Base-by-base conservation (phyloP, 1,140 invertebrate genomes). In the Gryllus bimaculatus region DNA sequence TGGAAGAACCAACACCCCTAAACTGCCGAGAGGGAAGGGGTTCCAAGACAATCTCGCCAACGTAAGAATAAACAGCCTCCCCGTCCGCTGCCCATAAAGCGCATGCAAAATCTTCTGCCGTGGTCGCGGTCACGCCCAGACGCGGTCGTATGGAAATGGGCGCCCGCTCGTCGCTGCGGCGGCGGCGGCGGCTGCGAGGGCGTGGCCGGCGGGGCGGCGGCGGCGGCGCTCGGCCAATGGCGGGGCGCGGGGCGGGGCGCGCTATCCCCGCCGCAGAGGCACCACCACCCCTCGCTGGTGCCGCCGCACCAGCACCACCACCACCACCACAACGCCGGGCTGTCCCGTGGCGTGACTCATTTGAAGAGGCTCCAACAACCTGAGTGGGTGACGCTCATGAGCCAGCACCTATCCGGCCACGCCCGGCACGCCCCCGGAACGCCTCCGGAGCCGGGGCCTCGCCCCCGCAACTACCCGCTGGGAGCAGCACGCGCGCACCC, bases 351-450 rank as follows among this genome's bases (percentile, higher is more conserved):
- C 20, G 77, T 79, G 26, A n/a, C 78, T 79, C 21, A 80, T n/a
- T n/a, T 82, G 74, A 80, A 79, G 73, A 75, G n/a, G 73, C 48
- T 74, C n/a, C 47, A 74, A 54, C 76, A 81, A 75, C 76, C 75
- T 78, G 8, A n/a, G n/a, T n/a, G n/a, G n/a, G 73, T 73, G 49
- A 78, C 79, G 73, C 74, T 78, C 47, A 20, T 12, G 47, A 7
- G 47, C 47, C 48, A 77, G 48, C 75, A 77, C 13, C n/a, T 76
- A 77, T 26, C 54, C 80, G 8, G 49, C 54, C 81, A 81, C 77
- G 82, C 84, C 91, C 48, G 92, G 91, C 39, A 93, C 92, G 7
- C 93, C 93, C 0, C 93, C 93, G 2, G 92, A 94, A 94, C 91
- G n/a, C 93, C 93, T 8, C 92, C 93, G 0, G 89, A 89, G 0